phyloP scores from a whole-genome alignment of 2,113 vertebrate genomes.

The Pedionomus torquatus region DNA sequence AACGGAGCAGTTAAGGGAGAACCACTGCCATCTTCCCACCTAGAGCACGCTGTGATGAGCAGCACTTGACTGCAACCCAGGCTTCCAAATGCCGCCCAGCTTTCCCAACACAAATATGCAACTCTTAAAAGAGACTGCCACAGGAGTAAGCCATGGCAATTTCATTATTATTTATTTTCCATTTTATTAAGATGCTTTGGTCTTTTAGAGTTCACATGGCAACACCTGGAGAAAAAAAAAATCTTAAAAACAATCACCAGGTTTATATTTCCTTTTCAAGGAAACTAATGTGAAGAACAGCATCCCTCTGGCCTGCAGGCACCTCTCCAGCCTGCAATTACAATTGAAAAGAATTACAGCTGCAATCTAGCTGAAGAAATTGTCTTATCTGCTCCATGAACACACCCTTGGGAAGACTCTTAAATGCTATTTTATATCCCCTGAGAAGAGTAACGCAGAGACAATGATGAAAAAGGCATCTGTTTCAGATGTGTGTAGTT shows the following conservation, averaged over 20 bases:
- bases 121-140: background rate
- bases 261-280: constrained; percentile 47
- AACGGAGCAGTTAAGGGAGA: constrained; percentile 16
- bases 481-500: constrained; percentile 39
- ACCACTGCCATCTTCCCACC: background rate
- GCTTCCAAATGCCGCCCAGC: background rate
- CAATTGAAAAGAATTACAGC: constrained; percentile 71
- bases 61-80: background rate
- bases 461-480: constrained; percentile 67
- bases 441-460: constrained; percentile 40
- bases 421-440: constrained; percentile 62
- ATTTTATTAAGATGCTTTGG: background rate
- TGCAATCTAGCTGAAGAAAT: constrained; percentile 71
- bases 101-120: background rate
- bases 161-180: background rate
- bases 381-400: constrained; percentile 64
- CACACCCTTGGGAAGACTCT: constrained; percentile 58
- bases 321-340: constrained; percentile 63
- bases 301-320: constrained; percentile 60
- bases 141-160: accelerated
- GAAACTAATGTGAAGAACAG: constrained; percentile 50
- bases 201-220: background rate
- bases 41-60: background rate
- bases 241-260: background rate
- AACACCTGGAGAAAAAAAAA: background rate